These are phyloP conservation scores for Geopemphigus sp. DNA, from an alignment of 1,140 invertebrate species.

Conservation along the genomic window DNA sequence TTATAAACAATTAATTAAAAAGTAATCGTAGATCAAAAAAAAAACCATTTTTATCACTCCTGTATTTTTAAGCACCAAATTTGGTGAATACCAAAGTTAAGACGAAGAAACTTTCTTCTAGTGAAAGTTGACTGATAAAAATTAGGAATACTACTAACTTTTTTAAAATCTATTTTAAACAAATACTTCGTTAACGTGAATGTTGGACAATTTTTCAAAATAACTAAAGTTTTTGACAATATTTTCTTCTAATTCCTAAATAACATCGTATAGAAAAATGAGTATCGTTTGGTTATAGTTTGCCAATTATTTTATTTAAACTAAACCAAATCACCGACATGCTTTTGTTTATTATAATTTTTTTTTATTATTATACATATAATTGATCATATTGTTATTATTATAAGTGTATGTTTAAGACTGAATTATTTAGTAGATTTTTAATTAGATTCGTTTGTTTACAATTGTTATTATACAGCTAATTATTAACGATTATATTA, in stretches of 20 bases:
- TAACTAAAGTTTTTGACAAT: slow-evolving; percentile 37
- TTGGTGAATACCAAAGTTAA: slow-evolving; percentile 37
- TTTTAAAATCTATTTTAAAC: slow-evolving; percentile 33
- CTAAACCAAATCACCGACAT: slow-evolving; percentile 39
- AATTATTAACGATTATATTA: slow-evolving; percentile 34
- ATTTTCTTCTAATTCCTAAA: slow-evolving; percentile 43
- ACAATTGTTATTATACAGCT: slow-evolving; percentile 41
- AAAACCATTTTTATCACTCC: slow-evolving; percentile 32
- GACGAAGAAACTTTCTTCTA: slow-evolving; percentile 41
- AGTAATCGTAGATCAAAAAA: slow-evolving; percentile 33
- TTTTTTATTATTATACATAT: slow-evolving; percentile 34
- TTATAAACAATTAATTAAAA: slow-evolving; percentile 38
- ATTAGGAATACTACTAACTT: slow-evolving; percentile 37
- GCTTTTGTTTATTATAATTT: slow-evolving; percentile 40
- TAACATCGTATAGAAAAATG: slow-evolving; percentile 20
- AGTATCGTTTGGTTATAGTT: slow-evolving; percentile 35
- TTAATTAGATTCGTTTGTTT: slow-evolving; percentile 48
- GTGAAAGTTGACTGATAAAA: slow-evolving; percentile 46
- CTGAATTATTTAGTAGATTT: slow-evolving; percentile 49
- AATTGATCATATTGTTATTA: slow-evolving; percentile 48
- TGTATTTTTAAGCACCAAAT: slow-evolving; percentile 36
- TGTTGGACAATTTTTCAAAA: slow-evolving; percentile 37
- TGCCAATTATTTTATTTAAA: slow-evolving; percentile 29
- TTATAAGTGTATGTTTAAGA: slow-evolving; percentile 49
- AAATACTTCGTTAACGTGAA: slow-evolving; percentile 39